These are phyloP conservation scores for Nyctalus aviator DNA, from an alignment of 2,797 vertebrate genomes.

Conservation along the genomic window DNA sequence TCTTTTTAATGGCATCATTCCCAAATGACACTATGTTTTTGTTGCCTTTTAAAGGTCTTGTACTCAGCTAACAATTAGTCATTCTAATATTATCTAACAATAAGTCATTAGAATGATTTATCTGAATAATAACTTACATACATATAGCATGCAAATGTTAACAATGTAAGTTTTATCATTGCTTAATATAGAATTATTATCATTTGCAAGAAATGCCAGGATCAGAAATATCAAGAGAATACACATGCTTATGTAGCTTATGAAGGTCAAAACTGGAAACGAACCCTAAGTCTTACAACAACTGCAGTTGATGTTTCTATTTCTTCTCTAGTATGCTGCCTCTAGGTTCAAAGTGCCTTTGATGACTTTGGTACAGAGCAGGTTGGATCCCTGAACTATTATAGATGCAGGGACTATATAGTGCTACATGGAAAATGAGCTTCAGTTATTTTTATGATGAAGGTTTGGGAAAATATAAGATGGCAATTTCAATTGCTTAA, in stretches of 20 bases:
- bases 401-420: background rate
- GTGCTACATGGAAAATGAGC: background rate
- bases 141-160: background rate
- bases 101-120: slow-evolving; percentile 1
- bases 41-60: background rate
- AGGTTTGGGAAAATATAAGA: slow-evolving; percentile 3
- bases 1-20: background rate
- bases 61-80: background rate
- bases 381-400: background rate
- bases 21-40: background rate
- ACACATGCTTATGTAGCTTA: background rate
- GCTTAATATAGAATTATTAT: background rate
- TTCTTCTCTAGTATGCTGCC: background rate
- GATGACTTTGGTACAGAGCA: background rate
- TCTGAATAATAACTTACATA: background rate
- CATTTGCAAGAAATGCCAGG: background rate
- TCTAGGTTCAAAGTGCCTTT: background rate
- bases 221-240: background rate
- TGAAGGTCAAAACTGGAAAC: background rate
- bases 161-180: background rate
- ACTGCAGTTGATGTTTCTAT: background rate
- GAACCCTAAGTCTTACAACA: background rate
- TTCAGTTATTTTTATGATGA: background rate
- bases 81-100: background rate
- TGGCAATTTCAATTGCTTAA: background rate